These are phyloP conservation scores for Choreutis nemorana DNA, from an alignment of 2,888 invertebrate genomes.

Conservation along the genomic window DNA sequence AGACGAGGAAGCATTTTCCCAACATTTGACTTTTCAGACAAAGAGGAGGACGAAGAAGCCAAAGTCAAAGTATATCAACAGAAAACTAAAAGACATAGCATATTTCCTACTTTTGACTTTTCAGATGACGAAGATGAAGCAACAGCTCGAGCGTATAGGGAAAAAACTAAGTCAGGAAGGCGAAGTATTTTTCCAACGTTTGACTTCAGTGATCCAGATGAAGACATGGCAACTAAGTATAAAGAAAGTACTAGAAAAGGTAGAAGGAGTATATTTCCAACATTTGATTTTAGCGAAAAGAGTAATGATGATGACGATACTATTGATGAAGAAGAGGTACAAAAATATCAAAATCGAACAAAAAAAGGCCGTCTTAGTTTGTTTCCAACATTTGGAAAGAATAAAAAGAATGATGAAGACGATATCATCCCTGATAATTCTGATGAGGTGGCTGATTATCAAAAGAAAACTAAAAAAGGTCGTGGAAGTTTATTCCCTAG, in stretches of 20 bases:
- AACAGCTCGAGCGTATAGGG: constrained; percentile 36
- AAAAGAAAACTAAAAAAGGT: constrained; percentile 44
- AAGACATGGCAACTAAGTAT: constrained; percentile 3
- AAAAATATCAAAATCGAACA: constrained; percentile 47
- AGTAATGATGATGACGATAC: constrained; percentile 43
- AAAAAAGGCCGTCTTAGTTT: constrained; percentile 47
- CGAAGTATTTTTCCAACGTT: constrained; percentile 53
- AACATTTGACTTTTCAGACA: constrained; percentile 45
- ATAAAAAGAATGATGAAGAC: constrained; percentile 39
- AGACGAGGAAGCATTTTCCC: constrained; percentile 13
- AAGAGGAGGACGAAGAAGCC: constrained; percentile 42
- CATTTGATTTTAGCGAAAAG: constrained; percentile 22
- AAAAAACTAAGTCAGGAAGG: constrained; percentile 41
- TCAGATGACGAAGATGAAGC: constrained; percentile 33
- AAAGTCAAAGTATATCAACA: constrained; percentile 30
- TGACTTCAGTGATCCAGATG: constrained; percentile 21
- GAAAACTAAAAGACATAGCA: constrained; percentile 43
- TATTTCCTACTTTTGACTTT: constrained; percentile 48
- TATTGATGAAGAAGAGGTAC: constrained; percentile 47
- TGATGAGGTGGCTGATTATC: constrained; percentile 49
- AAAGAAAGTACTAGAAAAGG: constrained; percentile 34
- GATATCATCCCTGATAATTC: constrained; percentile 50
- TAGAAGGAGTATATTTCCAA: constrained; percentile 43
- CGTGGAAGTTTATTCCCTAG: constrained; percentile 48
- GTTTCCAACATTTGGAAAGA: constrained; percentile 49